Evolutionary conservation across 2,888 invertebrate genomes (phyloP).

Genomic region (Amphipoea lucens): DNA sequence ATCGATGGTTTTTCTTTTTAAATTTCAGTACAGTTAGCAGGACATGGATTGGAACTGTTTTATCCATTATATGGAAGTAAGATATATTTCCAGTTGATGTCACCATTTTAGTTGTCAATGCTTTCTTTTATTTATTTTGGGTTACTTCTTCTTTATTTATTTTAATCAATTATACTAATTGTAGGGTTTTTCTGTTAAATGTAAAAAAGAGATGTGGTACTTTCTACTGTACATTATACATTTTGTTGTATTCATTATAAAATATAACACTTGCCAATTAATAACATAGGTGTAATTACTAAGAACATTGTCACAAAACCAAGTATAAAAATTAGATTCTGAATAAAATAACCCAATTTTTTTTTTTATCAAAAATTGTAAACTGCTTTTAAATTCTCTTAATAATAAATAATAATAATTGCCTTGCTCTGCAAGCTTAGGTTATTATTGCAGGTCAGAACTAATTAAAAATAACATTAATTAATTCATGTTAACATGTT

Average conservation of each 20-base stretch:
- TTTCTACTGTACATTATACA: not conserved
- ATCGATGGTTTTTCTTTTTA: constrained; percentile 71
- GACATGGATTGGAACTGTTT: constrained; percentile 85
- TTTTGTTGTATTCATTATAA: not conserved
- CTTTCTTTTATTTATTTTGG: constrained; percentile 38
- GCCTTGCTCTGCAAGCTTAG: not conserved
- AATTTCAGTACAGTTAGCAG: constrained; percentile 85
- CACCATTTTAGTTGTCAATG: constrained; percentile 52
- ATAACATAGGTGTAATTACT: not conserved
- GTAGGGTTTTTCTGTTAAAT: not conserved
- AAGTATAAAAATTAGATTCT: not conserved
- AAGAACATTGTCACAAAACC: not conserved
- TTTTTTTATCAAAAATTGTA: not conserved
- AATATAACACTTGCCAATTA: not conserved
- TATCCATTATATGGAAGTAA: constrained; percentile 87
- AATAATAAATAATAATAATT: constrained; percentile 23
- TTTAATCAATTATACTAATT: constrained; percentile 26
- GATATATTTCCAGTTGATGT: constrained; percentile 74
- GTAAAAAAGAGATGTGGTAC: not conserved
- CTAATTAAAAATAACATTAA: not conserved
- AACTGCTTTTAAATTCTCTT: not conserved
- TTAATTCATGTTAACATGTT: not conserved
- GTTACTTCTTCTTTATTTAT: constrained; percentile 45
- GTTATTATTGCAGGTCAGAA: not conserved
- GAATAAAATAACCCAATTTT: not conserved